Base-by-base conservation (phyloP, 1,140 invertebrate genomes). In the Hyles vespertilio region DNA sequence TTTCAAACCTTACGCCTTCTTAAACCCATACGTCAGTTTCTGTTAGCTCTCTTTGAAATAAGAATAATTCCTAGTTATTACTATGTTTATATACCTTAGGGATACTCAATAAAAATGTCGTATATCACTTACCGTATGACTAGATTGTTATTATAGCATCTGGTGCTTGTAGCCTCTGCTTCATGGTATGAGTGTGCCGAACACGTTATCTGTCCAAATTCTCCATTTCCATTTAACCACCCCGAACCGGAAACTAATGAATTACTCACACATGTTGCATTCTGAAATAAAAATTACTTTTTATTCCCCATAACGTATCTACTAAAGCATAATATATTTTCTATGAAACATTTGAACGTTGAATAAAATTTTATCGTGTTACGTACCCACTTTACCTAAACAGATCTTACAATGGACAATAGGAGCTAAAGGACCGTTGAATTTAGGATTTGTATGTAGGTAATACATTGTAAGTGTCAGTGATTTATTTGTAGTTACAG, bases 71-170 rank as follows among this genome's bases (percentile, higher is more conserved):
- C 22, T 2, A 22, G 22, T 22, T 2, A 22, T 22, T 22, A 22
- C 8, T 40, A 40, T 40, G 36, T 40, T 40, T 40, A 40, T 40
- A 40, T 40, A 22, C 22, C 22, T 22, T 22, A 22, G 22, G 22
- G 22, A 22, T 22, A 22, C 22, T 22, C 8, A 40, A 40, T 8
- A 5, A 40, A 5, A 40, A n/a, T 48, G 2, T 48, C 3, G n/a
- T 11, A 5, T 10, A 22, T 48, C 7, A 59, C 61, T 58, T 62
- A 88, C 84, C 75, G 62, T 48, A 88, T 83, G 43, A 87, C 73
- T 10, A 77, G 44, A 47, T 84, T 79, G 43, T 85, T 81, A 46
- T 79, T 77, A 53, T 63, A 83, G 56, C 86, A 87, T 63, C 74
- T 69, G 22, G 22, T 22, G 22, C 22, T 11, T 59, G 51, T 5